Percentiles rank a stretch among this genome's conserved stretches.
These are phyloP conservation scores for Hoplias malabaricus DNA, from an alignment of 2,113 vertebrate species.

Conservation along the genomic window DNA sequence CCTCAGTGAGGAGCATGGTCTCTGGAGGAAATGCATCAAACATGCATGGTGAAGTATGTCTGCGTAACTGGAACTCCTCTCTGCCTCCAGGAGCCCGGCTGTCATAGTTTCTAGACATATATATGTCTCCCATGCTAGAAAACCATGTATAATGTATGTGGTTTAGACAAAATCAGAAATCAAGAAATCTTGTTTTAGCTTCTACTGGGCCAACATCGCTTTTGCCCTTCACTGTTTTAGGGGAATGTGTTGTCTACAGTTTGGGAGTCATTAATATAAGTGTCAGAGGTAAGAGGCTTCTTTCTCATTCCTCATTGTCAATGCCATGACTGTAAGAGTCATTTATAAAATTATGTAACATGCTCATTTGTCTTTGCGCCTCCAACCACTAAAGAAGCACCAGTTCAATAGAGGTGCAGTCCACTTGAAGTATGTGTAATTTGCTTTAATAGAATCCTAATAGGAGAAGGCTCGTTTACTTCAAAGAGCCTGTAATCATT, in stretches of 20 bases:
- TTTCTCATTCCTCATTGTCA: slow-evolving; percentile 13
- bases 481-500: slow-evolving; percentile 17
- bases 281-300: slow-evolving; percentile 1
- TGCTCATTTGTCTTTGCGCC: slow-evolving; percentile 33
- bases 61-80: neutral
- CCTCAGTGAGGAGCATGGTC: neutral
- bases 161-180: neutral
- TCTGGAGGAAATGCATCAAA: slow-evolving; percentile 9
- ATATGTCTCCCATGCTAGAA: neutral
- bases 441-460: slow-evolving; percentile 38
- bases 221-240: neutral
- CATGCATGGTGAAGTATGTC: neutral
- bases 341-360: slow-evolving; percentile 39
- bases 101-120: neutral
- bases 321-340: neutral
- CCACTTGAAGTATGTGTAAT: slow-evolving; percentile 39
- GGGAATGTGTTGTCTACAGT: neutral
- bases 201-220: neutral
- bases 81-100: neutral
- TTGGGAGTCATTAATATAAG: neutral
- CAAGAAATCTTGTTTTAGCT: neutral
- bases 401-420: slow-evolving; percentile 27
- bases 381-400: slow-evolving; percentile 11
- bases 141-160: slow-evolving; percentile 8
- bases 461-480: slow-evolving; percentile 30